Base-by-base conservation (phyloP, 37 sponge, comb jelly and placozoan species). In the Hexactinellida sp. region DNA sequence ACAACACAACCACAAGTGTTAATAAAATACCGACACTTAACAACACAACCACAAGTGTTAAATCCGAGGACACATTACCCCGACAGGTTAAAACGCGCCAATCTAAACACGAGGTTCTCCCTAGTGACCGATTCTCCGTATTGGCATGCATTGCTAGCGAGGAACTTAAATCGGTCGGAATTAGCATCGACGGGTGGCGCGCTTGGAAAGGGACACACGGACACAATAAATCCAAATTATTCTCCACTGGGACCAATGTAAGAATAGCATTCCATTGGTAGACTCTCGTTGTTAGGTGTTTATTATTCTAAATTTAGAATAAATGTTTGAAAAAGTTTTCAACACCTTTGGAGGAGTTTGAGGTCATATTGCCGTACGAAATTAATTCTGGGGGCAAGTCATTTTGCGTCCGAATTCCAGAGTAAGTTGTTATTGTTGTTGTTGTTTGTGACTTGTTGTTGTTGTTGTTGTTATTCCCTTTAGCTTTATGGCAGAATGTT, bases 121-220 rank as follows among this genome's bases (percentile, higher is more conserved):
- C 76, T 63, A 63, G 13, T 23, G 76, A 63, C 76, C 21, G 76
- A n/a, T 63, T 63, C 76, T 63, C 76, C 5, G 76, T 63, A n/a
- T n/a, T 63, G 76, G 76, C 76, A 63, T 63, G 76, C 13, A 10
- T 63, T 63, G 76, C 76, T 23, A 63, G 76, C 13, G 76, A 63
- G 34, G 76, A 63, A 23, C 34, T 63, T 7, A 63, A 63, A 23
- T 25, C 76, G 13, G 13, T 63, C 19, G 76, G 76, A 28, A 32
- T 63, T n/a, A 23, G 76, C 3, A n/a, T 63, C 5, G 76, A 63
- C 34, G 76, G 25, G 76, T 63, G 76, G 76, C 21, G 76, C 28
- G 34, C 76, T 63, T 63, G 76, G 76, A 63, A 63, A n/a, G 76
- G 76, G 13, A 47, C 52, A 16, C 76, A 63, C 76, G 30, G 76